Evolutionary conservation across 2,113 vertebrate species (phyloP).

Genomic region (Abramis brama): DNA sequence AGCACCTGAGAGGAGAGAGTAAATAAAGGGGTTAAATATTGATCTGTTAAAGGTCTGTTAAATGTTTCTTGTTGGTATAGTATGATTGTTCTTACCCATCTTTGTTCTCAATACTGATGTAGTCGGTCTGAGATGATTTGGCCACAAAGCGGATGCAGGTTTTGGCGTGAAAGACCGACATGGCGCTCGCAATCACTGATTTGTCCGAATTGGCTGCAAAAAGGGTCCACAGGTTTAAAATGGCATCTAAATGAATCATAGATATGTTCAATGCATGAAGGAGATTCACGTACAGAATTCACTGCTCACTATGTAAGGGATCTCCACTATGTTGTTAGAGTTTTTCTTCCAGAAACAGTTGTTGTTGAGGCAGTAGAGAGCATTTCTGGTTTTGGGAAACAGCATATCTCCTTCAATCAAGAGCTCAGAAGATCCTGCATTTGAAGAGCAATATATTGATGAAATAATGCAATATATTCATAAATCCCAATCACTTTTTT

Average conservation of each 20-base stretch:
- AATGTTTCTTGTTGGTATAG: not conserved
- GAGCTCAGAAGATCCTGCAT: constrained; percentile 33
- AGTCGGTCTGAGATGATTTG: constrained; percentile 48
- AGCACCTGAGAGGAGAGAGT: constrained; percentile 58
- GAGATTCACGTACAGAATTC: constrained; percentile 52
- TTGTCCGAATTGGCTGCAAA: constrained; percentile 45
- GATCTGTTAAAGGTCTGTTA: too few relatives aligned
- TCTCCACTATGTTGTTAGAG: constrained; percentile 48
- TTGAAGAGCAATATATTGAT: not conserved
- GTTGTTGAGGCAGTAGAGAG: constrained; percentile 50
- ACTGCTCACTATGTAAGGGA: constrained; percentile 46
- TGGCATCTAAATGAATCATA: not conserved
- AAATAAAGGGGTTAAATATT: not conserved
- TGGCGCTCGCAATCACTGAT: constrained; percentile 49
- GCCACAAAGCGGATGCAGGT: constrained; percentile 60
- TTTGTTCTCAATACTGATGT: constrained; percentile 56
- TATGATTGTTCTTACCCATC: constrained; percentile 49
- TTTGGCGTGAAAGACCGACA: constrained; percentile 39
- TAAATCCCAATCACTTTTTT: not conserved
- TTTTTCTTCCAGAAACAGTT: constrained; percentile 58
- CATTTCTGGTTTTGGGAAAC: constrained; percentile 52
- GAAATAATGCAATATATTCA: not conserved
- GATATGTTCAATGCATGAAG: not conserved
- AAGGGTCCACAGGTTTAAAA: not conserved
- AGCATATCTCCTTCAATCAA: constrained; percentile 54